Evolutionary conservation across 2,797 vertebrate species (phyloP).

Genomic region (Oreonectes daqikongensis): DNA sequence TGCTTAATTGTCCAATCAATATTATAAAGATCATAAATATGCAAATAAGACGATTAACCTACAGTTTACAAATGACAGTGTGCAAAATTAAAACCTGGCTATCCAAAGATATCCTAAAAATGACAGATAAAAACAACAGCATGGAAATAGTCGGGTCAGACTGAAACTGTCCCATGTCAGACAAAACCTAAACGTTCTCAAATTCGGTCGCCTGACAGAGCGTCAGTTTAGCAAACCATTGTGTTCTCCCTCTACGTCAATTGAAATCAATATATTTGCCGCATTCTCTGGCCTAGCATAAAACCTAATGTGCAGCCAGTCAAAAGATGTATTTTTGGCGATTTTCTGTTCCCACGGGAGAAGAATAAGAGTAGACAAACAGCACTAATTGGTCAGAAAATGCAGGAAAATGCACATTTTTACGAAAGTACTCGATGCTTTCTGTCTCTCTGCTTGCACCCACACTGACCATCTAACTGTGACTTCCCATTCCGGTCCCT

Average conservation of each 20-base stretch:
- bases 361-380: background rate
- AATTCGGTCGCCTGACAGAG: background rate
- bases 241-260: background rate
- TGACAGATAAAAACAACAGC: background rate
- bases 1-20: background rate
- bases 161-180: background rate
- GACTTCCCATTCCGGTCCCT: conserved; percentile 45
- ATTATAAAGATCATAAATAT: background rate
- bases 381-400: conserved; percentile 9
- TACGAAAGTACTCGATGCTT: background rate
- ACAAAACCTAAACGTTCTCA: background rate
- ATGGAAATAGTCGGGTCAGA: background rate
- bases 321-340: background rate
- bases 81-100: background rate
- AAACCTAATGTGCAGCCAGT: background rate
- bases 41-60: background rate
- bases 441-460: conserved; percentile 33
- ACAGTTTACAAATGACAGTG: background rate
- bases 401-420: conserved; percentile 16
- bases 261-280: background rate
- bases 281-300: background rate
- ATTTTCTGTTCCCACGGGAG: background rate
- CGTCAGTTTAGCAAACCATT: background rate
- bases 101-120: too few species aligned
- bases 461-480: conserved; percentile 19